Base-by-base conservation (phyloP, 2,797 vertebrate species). In the Knipowitschia caucasica region DNA sequence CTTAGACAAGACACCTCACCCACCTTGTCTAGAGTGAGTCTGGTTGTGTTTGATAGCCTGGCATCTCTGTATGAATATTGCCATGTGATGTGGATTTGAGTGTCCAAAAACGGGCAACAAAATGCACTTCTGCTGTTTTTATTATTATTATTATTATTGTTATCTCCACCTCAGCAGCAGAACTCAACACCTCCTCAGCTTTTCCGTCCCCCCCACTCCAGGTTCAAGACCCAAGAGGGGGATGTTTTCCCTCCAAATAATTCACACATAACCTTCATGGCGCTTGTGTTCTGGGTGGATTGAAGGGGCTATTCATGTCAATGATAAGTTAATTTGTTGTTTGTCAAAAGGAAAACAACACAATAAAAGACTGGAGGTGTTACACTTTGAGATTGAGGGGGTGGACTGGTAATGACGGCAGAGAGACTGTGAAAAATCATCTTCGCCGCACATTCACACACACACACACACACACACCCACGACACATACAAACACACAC, bases 381-480 rank as follows among this genome's bases (percentile, higher is more conserved):
- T 30, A 58, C 15, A 36, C 21, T 26, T 4, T 34, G 24, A 67
- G 43, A 69, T 24, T 5, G 33, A 39, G 56, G 30, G 57, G 56
- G 58, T 43, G 71, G 59, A 68, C 36, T 72, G 44, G 52, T 62
- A 56, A 70, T 65, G 59, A 63, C 52, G 61, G 54, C 29, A 51
- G 42, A 75, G 78, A 64, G 56, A 52, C 46, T 60, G 31, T 66
- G 59, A 49, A 55, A 63, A 64, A 73, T 53, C 18, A 71, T 55
- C 43, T 45, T 20, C 20, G 55, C 42, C 12, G 9, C 27, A 20
- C 40, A 62, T 4, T 1, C 56, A 60, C 55, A 38, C 50, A 10
- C 53, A 67, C 56, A 33, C 21, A n/a, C n/a, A n/a, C n/a, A 66
- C 71, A 71, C 60, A 68, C 45, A n/a, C n/a, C n/a, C n/a, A n/a